Percentiles rank a stretch among this genome's conserved stretches.
Conservation (phyloP, 2,113 vertebrate species). For the Grallaria varia region DNA sequence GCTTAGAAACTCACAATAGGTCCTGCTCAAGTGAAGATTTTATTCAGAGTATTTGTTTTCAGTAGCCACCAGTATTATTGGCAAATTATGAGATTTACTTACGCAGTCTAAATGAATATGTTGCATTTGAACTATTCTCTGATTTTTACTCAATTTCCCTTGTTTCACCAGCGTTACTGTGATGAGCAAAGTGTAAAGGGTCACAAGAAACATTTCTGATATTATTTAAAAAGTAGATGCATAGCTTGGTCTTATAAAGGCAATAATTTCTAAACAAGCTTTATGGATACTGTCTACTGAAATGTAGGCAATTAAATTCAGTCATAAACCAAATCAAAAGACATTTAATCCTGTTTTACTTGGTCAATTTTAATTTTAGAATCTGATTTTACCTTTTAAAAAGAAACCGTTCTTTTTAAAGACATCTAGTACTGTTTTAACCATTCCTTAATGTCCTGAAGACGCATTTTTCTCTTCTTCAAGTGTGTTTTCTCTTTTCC, state of each 20-base stretch:
- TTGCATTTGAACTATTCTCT: not conserved
- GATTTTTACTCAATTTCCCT: not conserved
- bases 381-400: not conserved
- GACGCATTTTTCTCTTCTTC: not conserved
- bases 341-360: not conserved
- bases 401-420: not conserved
- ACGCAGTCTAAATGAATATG: not conserved
- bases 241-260: not conserved
- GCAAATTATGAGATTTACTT: not conserved
- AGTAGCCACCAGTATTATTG: not conserved
- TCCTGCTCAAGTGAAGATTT: not conserved
- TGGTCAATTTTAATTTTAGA: not conserved
- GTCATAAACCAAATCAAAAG: not conserved
- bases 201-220: not conserved
- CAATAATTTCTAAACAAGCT: not conserved
- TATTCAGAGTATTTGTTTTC: not conserved
- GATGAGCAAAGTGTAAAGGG: not conserved
- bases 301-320: not conserved
- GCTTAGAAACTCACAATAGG: not conserved
- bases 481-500: not conserved
- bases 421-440: not conserved
- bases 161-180: not conserved
- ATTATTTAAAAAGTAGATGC: not conserved
- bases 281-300: not conserved
- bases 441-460: not conserved